These are phyloP conservation scores for Plestiodon gilberti DNA, from an alignment of 2,113 vertebrate species.

Conservation along the genomic window DNA sequence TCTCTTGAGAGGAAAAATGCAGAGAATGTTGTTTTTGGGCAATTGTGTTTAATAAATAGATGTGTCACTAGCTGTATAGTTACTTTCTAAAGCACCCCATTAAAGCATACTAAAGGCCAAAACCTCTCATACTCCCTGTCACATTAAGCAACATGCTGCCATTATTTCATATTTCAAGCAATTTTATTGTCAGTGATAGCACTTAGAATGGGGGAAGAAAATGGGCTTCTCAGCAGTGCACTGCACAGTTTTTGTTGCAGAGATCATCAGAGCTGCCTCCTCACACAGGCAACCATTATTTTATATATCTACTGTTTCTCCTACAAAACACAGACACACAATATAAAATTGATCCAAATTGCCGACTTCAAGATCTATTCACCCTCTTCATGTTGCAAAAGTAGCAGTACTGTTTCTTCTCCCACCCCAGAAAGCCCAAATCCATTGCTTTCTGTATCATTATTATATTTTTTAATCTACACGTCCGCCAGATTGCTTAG, in stretches of 20 bases:
- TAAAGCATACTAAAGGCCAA: slow-evolving; percentile 64
- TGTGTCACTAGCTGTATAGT: slow-evolving; percentile 33
- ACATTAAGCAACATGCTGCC: slow-evolving; percentile 47
- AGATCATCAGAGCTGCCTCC: slow-evolving; percentile 31
- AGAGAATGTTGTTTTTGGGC: slow-evolving; percentile 60
- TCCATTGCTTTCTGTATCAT: not conserved
- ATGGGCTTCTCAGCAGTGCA: slow-evolving; percentile 43
- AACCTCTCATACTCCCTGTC: slow-evolving; percentile 52
- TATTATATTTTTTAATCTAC: too few relatives aligned
- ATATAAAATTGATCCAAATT: slow-evolving; percentile 8
- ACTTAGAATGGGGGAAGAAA: slow-evolving; percentile 48
- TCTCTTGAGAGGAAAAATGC: slow-evolving; percentile 39
- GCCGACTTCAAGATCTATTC: not conserved
- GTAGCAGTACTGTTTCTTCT: not conserved
- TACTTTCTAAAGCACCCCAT: slow-evolving; percentile 50
- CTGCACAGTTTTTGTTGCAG: not conserved
- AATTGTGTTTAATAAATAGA: slow-evolving; percentile 70
- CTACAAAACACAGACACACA: not conserved
- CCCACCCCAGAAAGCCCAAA: not conserved
- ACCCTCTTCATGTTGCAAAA: not conserved
- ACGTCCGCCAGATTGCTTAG: too few relatives aligned
- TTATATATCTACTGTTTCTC: slow-evolving; percentile 27
- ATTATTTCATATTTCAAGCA: slow-evolving; percentile 65
- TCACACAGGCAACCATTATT: slow-evolving; percentile 23
- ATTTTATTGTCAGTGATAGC: slow-evolving; percentile 66